These are phyloP conservation scores for Cotesia typhae DNA, from an alignment of 1,140 invertebrate species.

Conservation along the genomic window DNA sequence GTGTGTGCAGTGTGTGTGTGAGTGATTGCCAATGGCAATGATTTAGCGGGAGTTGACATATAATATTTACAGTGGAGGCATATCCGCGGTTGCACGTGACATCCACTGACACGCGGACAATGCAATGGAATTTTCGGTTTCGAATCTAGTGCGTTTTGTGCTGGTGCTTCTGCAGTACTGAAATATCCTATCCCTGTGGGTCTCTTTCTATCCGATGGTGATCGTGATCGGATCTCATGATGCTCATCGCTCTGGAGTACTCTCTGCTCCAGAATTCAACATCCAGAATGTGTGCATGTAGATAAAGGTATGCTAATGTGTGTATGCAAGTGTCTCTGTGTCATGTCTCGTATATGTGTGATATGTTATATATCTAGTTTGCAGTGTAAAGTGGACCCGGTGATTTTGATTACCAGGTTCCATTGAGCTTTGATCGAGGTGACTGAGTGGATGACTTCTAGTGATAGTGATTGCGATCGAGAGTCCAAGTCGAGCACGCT, in stretches of 20 bases:
- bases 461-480: constrained; percentile 5
- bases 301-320: neutral
- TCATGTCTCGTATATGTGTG: neutral
- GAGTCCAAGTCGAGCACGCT: neutral
- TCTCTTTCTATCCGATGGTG: neutral
- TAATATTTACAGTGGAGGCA: constrained; percentile 37
- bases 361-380: neutral
- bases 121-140: constrained; percentile 61
- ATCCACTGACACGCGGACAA: constrained; percentile 56
- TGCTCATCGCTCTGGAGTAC: too few species aligned
- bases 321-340: too few species aligned
- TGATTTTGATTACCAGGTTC: constrained; percentile 16
- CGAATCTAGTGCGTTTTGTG: constrained; percentile 51
- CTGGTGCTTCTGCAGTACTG: neutral
- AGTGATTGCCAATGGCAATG: constrained; percentile 32
- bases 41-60: constrained; percentile 41
- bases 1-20: neutral
- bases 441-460: constrained; percentile 28
- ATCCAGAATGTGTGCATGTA: neutral
- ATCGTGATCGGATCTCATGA: neutral
- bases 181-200: constrained; percentile 3
- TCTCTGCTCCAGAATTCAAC: too few species aligned
- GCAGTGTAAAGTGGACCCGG: constrained; percentile 23
- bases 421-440: constrained; percentile 26
- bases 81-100: constrained; percentile 47